Evolutionary conservation across 2,888 invertebrate species (phyloP).

Genomic region (Atrina japonica): DNA sequence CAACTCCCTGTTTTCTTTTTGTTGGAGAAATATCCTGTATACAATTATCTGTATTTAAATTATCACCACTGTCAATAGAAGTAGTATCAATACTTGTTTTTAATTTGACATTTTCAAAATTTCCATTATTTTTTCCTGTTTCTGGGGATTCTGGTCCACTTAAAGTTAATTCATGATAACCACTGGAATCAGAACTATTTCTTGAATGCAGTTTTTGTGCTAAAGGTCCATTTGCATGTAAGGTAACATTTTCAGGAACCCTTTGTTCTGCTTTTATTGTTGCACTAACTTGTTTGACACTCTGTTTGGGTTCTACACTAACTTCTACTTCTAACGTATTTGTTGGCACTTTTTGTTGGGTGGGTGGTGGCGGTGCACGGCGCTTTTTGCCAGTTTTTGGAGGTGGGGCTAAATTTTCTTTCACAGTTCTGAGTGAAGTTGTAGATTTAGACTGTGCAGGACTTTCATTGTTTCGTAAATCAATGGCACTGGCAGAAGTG

Average conservation of each 20-base stretch:
- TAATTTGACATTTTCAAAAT: constrained; percentile 50
- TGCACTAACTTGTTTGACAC: constrained; percentile 16
- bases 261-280: constrained; percentile 53
- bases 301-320: constrained; percentile 32
- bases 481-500: constrained; percentile 46
- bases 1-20: constrained; percentile 29
- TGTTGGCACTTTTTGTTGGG: constrained; percentile 52
- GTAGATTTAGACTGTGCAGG: constrained; percentile 16
- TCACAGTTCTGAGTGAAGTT: constrained; percentile 39
- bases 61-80: constrained; percentile 56
- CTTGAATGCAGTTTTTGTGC: constrained; percentile 83
- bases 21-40: constrained; percentile 60
- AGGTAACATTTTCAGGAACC: constrained; percentile 31
- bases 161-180: constrained; percentile 86
- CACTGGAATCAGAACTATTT: constrained; percentile 88
- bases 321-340: constrained; percentile 56
- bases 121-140: constrained; percentile 53
- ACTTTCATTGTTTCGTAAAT: constrained; percentile 11
- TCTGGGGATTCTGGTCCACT: constrained; percentile 78
- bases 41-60: constrained; percentile 67
- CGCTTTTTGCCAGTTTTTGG: constrained; percentile 69
- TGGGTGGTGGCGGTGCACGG: constrained; percentile 80
- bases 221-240: constrained; percentile 48
- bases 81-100: constrained; percentile 68
- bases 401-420: constrained; percentile 56